Percentiles rank a stretch among this genome's conserved stretches.
Conservation (phyloP, 2,797 vertebrate species). For the Erpetoichthys calabaricus region DNA sequence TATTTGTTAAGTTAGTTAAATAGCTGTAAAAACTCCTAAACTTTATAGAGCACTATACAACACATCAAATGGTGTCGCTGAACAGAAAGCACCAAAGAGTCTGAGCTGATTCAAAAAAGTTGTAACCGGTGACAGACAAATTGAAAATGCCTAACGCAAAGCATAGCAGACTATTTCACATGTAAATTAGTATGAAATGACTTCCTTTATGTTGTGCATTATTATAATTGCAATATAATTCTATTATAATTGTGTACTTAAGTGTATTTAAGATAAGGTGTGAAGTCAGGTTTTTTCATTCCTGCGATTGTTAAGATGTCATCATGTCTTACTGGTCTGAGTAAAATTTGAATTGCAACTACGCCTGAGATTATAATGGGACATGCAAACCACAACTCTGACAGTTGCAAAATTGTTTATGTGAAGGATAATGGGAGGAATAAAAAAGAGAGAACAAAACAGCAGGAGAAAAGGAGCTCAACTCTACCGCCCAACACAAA, state of each 20-base stretch:
- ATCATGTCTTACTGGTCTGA: conserved; percentile 12
- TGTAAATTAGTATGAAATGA: conserved; percentile 28
- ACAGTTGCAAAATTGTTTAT: conserved; percentile 15
- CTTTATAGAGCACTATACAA: no score
- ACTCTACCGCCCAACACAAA: no score
- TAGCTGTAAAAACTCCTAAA: no score
- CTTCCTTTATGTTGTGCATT: conserved; percentile 22
- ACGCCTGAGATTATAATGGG: conserved; percentile 13
- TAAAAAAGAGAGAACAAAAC: no score
- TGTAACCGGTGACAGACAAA: background rate
- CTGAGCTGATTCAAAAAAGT: no score
- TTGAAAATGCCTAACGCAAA: conserved; percentile 4
- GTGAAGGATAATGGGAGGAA: conserved; percentile 6
- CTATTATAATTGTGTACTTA: conserved; percentile 25
- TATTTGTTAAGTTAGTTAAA: no score
- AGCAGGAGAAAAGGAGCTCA: no score
- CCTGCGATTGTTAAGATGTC: conserved; percentile 15
- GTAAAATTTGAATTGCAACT: conserved; percentile 11
- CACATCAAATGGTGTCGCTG: no score
- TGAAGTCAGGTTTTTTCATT: background rate
- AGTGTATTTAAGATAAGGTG: conserved; percentile 19
- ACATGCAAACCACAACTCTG: conserved; percentile 7
- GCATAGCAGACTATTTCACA: conserved; percentile 19
- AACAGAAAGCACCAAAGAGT: no score
- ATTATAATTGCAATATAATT: conserved; percentile 23